phyloP scores from a whole-genome alignment of 2,113 vertebrate species.

The Tachycineta bicolor region DNA sequence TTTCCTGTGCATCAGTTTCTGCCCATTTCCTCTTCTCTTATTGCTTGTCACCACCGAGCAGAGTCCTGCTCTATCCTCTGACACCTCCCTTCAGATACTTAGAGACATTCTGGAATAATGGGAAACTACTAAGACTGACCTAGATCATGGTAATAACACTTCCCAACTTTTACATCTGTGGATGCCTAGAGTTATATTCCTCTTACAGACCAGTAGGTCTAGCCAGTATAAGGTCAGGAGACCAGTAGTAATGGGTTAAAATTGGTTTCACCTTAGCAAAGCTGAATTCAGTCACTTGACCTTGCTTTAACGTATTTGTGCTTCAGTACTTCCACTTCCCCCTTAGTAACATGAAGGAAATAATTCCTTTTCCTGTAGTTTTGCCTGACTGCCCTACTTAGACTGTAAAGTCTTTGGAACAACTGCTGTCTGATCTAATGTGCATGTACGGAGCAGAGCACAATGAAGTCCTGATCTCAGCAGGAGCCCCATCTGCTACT shows the following conservation, averaged over 20 bases:
- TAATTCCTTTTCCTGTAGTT: slow-evolving; percentile 17
- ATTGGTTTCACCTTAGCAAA: not conserved
- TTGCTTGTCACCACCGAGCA: not conserved
- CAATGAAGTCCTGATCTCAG: slow-evolving; percentile 67
- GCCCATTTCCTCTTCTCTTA: not conserved
- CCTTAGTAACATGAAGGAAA: not conserved
- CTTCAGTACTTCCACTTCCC: not conserved
- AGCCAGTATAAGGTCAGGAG: not conserved
- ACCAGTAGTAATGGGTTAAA: not conserved
- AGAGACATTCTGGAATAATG: not conserved
- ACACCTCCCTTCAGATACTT: not conserved
- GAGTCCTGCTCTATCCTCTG: not conserved
- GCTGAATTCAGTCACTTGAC: not conserved
- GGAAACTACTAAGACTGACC: not conserved
- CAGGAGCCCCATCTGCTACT: slow-evolving; percentile 66
- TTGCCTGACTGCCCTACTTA: slow-evolving; percentile 52
- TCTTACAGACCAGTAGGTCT: not conserved
- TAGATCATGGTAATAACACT: not conserved
- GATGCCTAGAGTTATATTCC: not conserved
- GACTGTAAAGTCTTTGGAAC: slow-evolving; percentile 45
- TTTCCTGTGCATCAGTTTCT: not conserved
- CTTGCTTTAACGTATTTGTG: slow-evolving; percentile 19
- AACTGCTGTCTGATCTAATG: slow-evolving; percentile 64
- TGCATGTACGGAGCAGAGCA: slow-evolving; percentile 26
- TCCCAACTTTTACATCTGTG: not conserved